Conservation (phyloP, 35 echinoderm and acorn worm species). For the Patiria miniata region DNA sequence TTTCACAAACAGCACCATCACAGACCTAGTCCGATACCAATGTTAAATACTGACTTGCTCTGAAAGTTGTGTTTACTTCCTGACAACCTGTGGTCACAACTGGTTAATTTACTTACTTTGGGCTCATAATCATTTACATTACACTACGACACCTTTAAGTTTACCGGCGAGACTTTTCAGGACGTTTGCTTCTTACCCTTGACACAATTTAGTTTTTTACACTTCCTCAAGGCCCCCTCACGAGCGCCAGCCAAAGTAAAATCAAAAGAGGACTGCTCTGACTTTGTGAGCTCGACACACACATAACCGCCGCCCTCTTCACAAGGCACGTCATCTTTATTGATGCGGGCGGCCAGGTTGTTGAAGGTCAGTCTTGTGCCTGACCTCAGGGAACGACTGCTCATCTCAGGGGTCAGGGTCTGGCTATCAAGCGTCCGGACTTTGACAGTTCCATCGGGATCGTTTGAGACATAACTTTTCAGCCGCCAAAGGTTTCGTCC, state of each 20-base stretch:
- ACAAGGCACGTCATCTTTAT: slow-evolving; percentile 54
- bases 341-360: slow-evolving; percentile 62
- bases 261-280: slow-evolving; percentile 19
- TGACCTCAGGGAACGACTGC: slow-evolving; percentile 33
- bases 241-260: slow-evolving; percentile 66
- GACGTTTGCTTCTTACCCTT: slow-evolving; percentile 23
- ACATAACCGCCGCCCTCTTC: slow-evolving; percentile 51
- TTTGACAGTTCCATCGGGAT: slow-evolving; percentile 38
- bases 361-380: slow-evolving; percentile 58
- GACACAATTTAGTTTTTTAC: slow-evolving; percentile 69
- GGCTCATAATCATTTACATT: not conserved
- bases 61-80: not conserved
- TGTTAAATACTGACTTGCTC: not conserved
- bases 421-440: slow-evolving; percentile 44
- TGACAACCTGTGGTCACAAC: slow-evolving; percentile 13
- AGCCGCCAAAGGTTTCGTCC: slow-evolving; percentile 79
- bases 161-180: not conserved
- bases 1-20: not conserved
- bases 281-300: slow-evolving; percentile 63
- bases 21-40: not conserved
- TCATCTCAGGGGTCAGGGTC: slow-evolving; percentile 55
- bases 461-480: slow-evolving; percentile 53
- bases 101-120: too few species aligned
- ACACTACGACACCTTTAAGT: not conserved
- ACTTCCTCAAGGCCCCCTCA: slow-evolving; percentile 43